Evolutionary conservation across 1,140 invertebrate species (phyloP), one percentile per base, ranked within the genome.

Genomic region (Eupristina koningsbergeri): DNA sequence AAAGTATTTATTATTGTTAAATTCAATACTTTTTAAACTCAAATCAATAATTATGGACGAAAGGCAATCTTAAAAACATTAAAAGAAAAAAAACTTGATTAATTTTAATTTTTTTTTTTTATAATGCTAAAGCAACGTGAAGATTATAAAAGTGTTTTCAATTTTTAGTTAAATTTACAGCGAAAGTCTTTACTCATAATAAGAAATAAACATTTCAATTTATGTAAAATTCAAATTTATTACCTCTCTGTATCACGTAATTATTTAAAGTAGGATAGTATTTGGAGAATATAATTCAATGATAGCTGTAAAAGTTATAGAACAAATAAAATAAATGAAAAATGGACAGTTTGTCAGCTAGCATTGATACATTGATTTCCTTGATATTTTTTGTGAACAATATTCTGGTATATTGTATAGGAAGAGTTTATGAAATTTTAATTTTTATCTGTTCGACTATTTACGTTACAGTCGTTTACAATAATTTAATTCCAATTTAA

Each of bases 291-390:
- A 36, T 36, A 36, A 36, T 36, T 67, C 64, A 67, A 36, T 34
- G 9, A 34, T 36, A 36, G 17, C 64, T 36, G 22, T 67, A 67
- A 67, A 67, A 67, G 31, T 67, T 36, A 36, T 67, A 15, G 64
- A 17, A 67, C 13, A 36, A 67, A 67, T 67, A 67, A 67, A 67
- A 67, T 67, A 36, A 39, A 36, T 36, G 64, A 67, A 67, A 67
- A 36, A 36, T 11, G n/a, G n/a, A 36, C 19, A 67, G 29, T 34
- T 36, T 36, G 31, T 19, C 34, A 67, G 31, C 31, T 67, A n/a
- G 15, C 36, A 67, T 67, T 36, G 64, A 36, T 67, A 67, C 36
- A 34, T 36, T 67, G n/a, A n/a, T n/a, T n/a, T n/a, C n/a, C 22
- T 67, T 36, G 34, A 17, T 36, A 67, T 67, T 36, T 67, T 67